Conservation (phyloP, 2,888 invertebrate genomes). For the Nymphalis urticae region DNA sequence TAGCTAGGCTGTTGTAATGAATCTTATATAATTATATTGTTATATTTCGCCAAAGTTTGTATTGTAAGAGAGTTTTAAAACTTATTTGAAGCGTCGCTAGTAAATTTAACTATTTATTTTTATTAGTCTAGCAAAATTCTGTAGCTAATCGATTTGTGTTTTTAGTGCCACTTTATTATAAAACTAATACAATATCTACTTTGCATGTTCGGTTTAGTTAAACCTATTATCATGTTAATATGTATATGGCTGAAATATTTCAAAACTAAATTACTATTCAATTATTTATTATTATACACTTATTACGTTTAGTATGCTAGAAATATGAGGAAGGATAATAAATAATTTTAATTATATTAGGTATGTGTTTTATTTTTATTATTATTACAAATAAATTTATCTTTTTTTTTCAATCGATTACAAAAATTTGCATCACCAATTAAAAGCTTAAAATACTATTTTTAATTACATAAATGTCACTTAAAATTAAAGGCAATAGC, state of each 20-base stretch:
- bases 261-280: conserved; percentile 81
- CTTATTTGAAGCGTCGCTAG: conserved; percentile 68
- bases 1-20: conserved; percentile 59
- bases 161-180: conserved; percentile 61
- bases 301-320: conserved; percentile 83
- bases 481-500: too few species aligned
- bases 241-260: conserved; percentile 79
- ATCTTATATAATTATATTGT: conserved; percentile 63
- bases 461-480: too few species aligned
- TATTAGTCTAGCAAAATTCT: conserved; percentile 46
- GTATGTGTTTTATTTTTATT: conserved; percentile 65
- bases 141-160: conserved; percentile 54
- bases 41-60: conserved; percentile 78
- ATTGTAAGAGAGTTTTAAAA: conserved; percentile 67
- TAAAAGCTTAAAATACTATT: too few species aligned
- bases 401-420: too few species aligned
- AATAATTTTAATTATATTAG: conserved; percentile 83
- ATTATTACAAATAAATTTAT: neutral
- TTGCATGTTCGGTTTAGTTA: conserved; percentile 71
- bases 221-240: conserved; percentile 75
- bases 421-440: too few species aligned
- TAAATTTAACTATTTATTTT: conserved; percentile 54
- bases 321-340: conserved; percentile 83
- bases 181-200: conserved; percentile 79
- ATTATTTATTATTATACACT: conserved; percentile 83